Base-by-base conservation (phyloP, 2,113 vertebrate genomes). In the Todiramphus chloris region DNA sequence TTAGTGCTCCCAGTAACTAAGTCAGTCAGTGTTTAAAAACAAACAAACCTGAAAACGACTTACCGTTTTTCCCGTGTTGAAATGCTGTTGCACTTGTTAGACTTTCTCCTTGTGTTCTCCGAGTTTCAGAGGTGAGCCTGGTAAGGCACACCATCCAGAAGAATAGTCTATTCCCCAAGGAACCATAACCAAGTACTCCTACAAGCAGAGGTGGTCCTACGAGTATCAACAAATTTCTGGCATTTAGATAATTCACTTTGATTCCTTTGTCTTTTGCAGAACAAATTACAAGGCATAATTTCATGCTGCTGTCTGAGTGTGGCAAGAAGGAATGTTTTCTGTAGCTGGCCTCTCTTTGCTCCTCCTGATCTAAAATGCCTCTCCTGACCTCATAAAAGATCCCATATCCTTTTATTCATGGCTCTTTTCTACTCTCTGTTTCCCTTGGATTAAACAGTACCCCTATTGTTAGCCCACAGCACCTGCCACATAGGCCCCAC, bases 361-460 rank as follows among this genome's bases (percentile, higher is more conserved):
- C 87, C 91, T 96, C 39, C 63, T 95, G 89, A 91, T 96, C 82
- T 90, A 91, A 96, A 96, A 86, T 92, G 43, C 75, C 83, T 91
- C 81, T 91, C 73, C 80, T 92, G 81, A 95, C 94, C 88, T 92
- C 78, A 81, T 77, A 91, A 93, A 94, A 86, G 64, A 82, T 87
- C 67, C 90, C 46, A 43, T 89, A 95, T 91, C 59, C 83, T 94
- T 95, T 95, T 87, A 89, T 95, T 88, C 94, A 51, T 41, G 39
- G 41, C 46, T 43, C 46, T 92, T 91, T 97, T 95, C 93, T 93
- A 81, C 70, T 85, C 68, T 87, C 70, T 89, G 64, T 93, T 93
- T 93, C 80, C 60, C 48, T 95, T 93, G 79, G 62, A 95, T 94
- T 93, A 95, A 96, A 97, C 94, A 97, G 94, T 92, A 84, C 69